Base-by-base conservation (phyloP, 2,888 invertebrate genomes). In the Copidosoma aretas region DNA sequence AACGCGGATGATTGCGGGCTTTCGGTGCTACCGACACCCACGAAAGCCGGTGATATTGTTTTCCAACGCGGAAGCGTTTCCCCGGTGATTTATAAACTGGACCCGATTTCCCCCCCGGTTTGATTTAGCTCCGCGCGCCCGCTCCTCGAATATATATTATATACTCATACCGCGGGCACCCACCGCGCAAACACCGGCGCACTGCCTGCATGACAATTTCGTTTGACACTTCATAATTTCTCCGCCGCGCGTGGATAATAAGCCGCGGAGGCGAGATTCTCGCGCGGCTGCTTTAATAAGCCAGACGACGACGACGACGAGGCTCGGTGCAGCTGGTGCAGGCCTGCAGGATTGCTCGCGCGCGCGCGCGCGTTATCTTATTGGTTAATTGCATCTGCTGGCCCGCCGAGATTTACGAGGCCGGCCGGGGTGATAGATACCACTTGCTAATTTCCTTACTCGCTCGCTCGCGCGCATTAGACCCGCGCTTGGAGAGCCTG, bases 371-470 rank as follows among this genome's bases (percentile, higher is more conserved):
- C 43, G 43, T 68, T 78, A 80, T 80, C 79, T 77, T 73, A 77
- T 77, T 77, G 77, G 80, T 80, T 80, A 80, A 80, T 80, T 80
- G 79, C 80, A 77, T 76, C 75, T 77, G 80, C 79, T 76, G 72
- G 73, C 70, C 69, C 24, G 25, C 22, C 49, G 60, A 66, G 67
- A 71, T 69, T 67, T 67, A 67, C 71, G 69, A 64, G 58, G 63
- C 56, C 25, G 41, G 51, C 54, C 64, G 39, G 51, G 59, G 64
- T 64, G 67, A 71, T 67, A 67, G 71, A 71, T 71, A 67, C 71
- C 64, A 64, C 71, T 66, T 63, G 63, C 62, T 73, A 32, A 32
- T 32, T 73, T 68, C 73, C 67, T 52, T 66, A 41, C 67, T 64
- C 62, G 71, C 61, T 60, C 58, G 14, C 43, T 41, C 41, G 41